Evolutionary conservation across 1,140 invertebrate genomes (phyloP).

Genomic region (Heliconius hewitsoni): DNA sequence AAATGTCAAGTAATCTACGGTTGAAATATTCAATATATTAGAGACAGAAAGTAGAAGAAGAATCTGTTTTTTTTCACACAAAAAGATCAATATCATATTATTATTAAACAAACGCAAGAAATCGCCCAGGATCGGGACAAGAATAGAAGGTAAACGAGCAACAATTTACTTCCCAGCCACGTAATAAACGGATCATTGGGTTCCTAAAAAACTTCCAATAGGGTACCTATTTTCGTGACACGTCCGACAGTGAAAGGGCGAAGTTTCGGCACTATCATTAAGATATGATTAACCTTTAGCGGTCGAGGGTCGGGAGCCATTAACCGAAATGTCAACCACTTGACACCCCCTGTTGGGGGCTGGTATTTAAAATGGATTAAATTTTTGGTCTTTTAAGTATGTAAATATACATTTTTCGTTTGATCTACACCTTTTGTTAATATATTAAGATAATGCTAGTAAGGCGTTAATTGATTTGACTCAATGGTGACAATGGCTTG

Average conservation of each 20-base stretch:
- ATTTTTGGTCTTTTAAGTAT: conserved; percentile 7
- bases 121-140: background rate
- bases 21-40: background rate
- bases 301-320: conserved; percentile 56
- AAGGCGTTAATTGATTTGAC: background rate
- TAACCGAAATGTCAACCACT: conserved; percentile 67
- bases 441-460: background rate
- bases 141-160: conserved; percentile 9
- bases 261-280: conserved; percentile 64
- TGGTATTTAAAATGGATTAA: conserved; percentile 26
- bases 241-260: conserved; percentile 45
- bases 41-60: background rate
- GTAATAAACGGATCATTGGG: conserved; percentile 24
- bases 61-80: background rate
- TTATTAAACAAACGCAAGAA: background rate
- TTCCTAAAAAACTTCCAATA: conserved; percentile 29
- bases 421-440: background rate
- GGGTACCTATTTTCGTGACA: conserved; percentile 36
- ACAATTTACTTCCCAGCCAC: background rate
- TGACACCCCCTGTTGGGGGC: conserved; percentile 49
- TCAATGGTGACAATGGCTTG: background rate
- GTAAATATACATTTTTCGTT: background rate
- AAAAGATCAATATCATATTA: background rate
- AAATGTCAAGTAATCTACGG: too few species aligned
- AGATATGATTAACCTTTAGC: conserved; percentile 69